Evolutionary conservation across 2,888 invertebrate genomes (phyloP).

Genomic region (Boloria euphrosyne): DNA sequence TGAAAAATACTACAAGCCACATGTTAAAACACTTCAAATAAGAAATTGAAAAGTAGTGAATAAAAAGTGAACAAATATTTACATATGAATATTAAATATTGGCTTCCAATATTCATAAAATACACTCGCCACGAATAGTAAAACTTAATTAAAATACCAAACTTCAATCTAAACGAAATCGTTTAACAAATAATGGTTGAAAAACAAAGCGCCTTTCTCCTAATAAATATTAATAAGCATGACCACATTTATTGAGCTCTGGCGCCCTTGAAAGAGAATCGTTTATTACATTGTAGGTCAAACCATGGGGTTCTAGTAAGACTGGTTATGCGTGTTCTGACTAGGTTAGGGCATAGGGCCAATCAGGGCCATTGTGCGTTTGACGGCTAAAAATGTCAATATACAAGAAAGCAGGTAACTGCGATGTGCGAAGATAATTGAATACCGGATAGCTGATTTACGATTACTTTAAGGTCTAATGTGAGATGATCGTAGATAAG

Average conservation of each 20-base stretch:
- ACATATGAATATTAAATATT: no score
- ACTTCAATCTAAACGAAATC: slow-evolving; percentile 44
- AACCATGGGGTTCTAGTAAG: slow-evolving; percentile 44
- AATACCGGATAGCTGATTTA: slow-evolving; percentile 45
- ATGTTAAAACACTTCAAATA: no score
- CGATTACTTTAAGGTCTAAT: neutral
- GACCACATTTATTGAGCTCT: slow-evolving; percentile 26
- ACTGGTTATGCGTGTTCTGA: slow-evolving; percentile 47
- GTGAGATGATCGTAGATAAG: neutral
- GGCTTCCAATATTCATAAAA: neutral
- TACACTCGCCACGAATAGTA: slow-evolving; percentile 9
- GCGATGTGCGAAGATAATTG: slow-evolving; percentile 38
- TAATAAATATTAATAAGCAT: slow-evolving; percentile 64
- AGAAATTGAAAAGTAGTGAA: no score
- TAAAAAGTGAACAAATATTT: no score
- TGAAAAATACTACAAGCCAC: no score
- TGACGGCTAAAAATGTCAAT: slow-evolving; percentile 64
- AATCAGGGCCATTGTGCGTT: slow-evolving; percentile 65
- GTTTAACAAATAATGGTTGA: slow-evolving; percentile 48
- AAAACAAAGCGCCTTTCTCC: slow-evolving; percentile 59
- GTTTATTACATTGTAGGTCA: slow-evolving; percentile 30
- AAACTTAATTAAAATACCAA: slow-evolving; percentile 35
- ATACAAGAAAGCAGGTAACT: slow-evolving; percentile 49
- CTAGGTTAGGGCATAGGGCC: slow-evolving; percentile 49
- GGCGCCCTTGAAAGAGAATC: slow-evolving; percentile 38